A percentile compares a stretch with the other conserved stretches of the same genome.
These are phyloP conservation scores for Psittacula cyanocephala DNA, from an alignment of 2,113 vertebrate species.

Conservation along the genomic window DNA sequence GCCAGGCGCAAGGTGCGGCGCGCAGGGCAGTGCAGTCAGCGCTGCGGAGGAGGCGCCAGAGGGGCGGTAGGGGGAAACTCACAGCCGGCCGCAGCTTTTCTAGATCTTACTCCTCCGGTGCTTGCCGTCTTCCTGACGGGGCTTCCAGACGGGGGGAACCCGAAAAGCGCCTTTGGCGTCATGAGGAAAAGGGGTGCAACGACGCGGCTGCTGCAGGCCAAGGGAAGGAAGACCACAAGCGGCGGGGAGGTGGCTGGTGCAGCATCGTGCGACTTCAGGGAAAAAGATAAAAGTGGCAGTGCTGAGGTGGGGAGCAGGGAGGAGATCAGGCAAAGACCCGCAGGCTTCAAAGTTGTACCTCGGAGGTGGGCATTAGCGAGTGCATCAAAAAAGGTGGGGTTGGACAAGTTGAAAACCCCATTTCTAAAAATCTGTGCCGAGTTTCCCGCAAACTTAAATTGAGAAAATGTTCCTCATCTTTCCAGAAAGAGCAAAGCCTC, in stretches of 20 bases:
- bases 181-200: fast-evolving
- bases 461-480: neutral
- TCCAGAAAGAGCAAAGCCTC: neutral
- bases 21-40: too few relatives aligned
- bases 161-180: neutral
- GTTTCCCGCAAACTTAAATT: neutral
- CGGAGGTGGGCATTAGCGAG: too few relatives aligned
- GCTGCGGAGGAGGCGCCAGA: too few relatives aligned
- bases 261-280: too few relatives aligned
- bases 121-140: neutral
- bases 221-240: fast-evolving
- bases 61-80: fast-evolving
- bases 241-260: too few relatives aligned
- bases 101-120: fast-evolving
- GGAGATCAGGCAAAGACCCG: fast-evolving
- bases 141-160: neutral
- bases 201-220: fast-evolving
- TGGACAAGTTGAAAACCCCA: neutral
- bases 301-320: too few relatives aligned
- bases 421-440: neutral
- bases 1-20: fast-evolving
- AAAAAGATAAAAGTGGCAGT: fast-evolving
- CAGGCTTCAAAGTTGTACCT: neutral
- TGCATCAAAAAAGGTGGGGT: neutral
- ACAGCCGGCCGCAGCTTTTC: fast-evolving